Evolutionary conservation across 1,140 invertebrate genomes (phyloP).

Genomic region (Drosophila sproati): DNA sequence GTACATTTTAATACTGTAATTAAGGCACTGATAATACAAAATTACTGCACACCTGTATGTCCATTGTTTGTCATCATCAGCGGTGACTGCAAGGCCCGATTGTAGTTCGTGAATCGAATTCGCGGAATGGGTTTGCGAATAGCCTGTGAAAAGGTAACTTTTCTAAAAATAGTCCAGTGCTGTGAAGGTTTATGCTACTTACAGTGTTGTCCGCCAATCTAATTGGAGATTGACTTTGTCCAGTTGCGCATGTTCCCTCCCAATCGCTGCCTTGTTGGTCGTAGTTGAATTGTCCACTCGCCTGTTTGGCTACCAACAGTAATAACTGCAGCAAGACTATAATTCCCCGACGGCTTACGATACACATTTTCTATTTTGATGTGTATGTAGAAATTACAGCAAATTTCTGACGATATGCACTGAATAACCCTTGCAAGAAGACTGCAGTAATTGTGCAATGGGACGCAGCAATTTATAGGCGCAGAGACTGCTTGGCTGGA

Average conservation of each 20-base stretch:
- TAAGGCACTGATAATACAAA: too few relatives aligned
- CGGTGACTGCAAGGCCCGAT: constrained; percentile 46
- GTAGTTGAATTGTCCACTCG: constrained; percentile 62
- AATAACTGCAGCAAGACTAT: constrained; percentile 1
- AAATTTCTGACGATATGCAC: constrained; percentile 32
- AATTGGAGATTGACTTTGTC: constrained; percentile 55
- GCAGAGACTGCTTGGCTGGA: constrained; percentile 2
- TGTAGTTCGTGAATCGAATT: constrained; percentile 54
- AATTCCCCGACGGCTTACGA: constrained; percentile 3
- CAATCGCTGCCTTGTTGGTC: constrained; percentile 69
- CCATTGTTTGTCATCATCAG: constrained; percentile 60
- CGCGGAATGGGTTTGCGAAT: constrained; percentile 24
- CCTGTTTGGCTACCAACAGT: constrained; percentile 33
- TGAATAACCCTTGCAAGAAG: constrained; percentile 31
- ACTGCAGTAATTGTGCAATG: constrained; percentile 39
- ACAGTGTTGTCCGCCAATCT: constrained; percentile 27
- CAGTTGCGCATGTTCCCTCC: constrained; percentile 50
- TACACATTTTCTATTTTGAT: constrained; percentile 24
- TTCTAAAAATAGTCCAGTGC: not conserved
- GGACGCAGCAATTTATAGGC: constrained; percentile 59
- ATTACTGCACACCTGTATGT: constrained; percentile 53
- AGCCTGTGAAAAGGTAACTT: constrained; percentile 5
- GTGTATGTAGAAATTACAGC: not conserved
- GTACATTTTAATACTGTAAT: not conserved
- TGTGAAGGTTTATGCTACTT: constrained; percentile 5